These are phyloP conservation scores for Mylabris phalerata DNA, from an alignment of 1,140 invertebrate species.

Conservation along the genomic window DNA sequence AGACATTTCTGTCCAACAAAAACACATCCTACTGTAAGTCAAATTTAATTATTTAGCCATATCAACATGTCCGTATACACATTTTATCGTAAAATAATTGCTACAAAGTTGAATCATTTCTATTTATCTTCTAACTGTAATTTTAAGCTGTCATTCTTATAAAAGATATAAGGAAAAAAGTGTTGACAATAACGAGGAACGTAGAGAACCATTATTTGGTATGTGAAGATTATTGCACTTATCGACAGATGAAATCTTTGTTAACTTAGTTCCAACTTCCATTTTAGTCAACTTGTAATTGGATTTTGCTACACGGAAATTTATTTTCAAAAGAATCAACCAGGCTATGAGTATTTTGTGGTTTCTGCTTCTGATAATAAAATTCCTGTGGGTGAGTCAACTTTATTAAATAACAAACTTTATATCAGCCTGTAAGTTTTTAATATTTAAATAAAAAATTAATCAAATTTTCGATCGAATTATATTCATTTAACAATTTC, in stretches of 20 bases:
- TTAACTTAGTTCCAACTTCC: conserved; percentile 10
- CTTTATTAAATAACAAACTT: conserved; percentile 6
- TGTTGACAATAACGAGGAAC: conserved; percentile 11
- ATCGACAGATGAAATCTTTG: conserved; percentile 13
- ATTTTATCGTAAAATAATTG: too few species aligned
- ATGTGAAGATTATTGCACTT: conserved; percentile 17
- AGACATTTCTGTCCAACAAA: too few species aligned
- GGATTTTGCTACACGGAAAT: conserved; percentile 11
- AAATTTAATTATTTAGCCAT: too few species aligned
- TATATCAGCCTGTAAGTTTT: not conserved
- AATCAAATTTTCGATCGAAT: conserved; percentile 6
- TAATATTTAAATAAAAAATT: conserved; percentile 10
- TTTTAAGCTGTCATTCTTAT: too few species aligned
- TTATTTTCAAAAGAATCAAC: conserved; percentile 16
- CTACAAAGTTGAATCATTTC: too few species aligned
- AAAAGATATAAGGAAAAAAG: not conserved
- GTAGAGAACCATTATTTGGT: conserved; percentile 4
- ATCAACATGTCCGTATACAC: too few species aligned
- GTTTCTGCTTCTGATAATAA: conserved; percentile 10
- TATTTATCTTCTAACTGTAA: too few species aligned
- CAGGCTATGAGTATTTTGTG: conserved; percentile 4
- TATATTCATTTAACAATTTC: too few species aligned
- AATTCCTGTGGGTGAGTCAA: conserved; percentile 11
- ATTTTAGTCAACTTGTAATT: conserved; percentile 17
- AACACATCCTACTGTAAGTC: too few species aligned